These are phyloP conservation scores for Cataglyphis hispanica DNA, from an alignment of 1,140 invertebrate genomes.

Conservation along the genomic window DNA sequence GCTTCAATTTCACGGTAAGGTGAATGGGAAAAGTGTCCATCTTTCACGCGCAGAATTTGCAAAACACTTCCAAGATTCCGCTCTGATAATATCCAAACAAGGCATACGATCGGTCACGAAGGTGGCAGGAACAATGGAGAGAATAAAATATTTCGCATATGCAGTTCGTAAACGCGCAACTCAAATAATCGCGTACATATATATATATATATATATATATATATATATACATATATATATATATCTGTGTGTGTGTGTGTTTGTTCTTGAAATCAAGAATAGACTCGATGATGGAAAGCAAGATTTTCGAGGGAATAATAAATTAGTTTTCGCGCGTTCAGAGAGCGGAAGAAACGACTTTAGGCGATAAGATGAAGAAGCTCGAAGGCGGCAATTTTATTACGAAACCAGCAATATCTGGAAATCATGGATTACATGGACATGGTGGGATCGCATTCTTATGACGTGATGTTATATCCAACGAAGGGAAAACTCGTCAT, in stretches of 20 bases:
- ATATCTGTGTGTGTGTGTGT: too few species aligned
- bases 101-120: background rate
- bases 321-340: background rate
- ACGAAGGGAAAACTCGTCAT: background rate
- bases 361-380: background rate
- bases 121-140: background rate
- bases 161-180: background rate
- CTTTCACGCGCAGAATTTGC: background rate
- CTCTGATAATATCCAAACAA: background rate
- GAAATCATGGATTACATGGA: constrained; percentile 41
- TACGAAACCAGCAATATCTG: constrained; percentile 49
- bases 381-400: constrained; percentile 4
- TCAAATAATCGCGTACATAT: too few species aligned
- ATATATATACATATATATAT: too few species aligned
- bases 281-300: background rate
- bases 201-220: too few species aligned
- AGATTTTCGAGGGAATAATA: background rate
- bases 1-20: constrained; percentile 46
- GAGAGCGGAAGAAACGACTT: constrained; percentile 3
- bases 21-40: constrained; percentile 27
- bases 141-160: background rate
- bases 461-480: constrained; percentile 18
- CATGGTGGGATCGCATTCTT: constrained; percentile 33
- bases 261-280: background rate
- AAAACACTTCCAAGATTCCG: background rate